A percentile compares a stretch with the other conserved stretches of the same genome.
Evolutionary conservation across 1,140 invertebrate genomes (phyloP).

Genomic region (Drosophila kikkawai): DNA sequence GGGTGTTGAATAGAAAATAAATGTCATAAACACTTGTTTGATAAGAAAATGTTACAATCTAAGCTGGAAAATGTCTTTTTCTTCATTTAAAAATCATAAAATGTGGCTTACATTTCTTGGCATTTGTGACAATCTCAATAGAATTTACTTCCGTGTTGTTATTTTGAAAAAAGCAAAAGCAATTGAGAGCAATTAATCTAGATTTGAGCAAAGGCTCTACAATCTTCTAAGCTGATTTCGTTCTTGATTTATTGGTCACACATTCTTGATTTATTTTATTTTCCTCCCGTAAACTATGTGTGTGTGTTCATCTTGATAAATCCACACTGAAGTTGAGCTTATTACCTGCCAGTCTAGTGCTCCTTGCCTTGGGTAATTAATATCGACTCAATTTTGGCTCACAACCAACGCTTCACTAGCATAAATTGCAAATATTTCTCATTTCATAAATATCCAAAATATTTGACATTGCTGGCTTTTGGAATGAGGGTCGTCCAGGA

Average conservation of each 20-base stretch:
- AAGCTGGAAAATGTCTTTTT: background rate
- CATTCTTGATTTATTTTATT: slow-evolving; percentile 17
- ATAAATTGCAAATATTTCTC: slow-evolving; percentile 58
- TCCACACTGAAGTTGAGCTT: background rate
- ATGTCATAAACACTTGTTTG: background rate
- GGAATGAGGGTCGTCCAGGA: background rate
- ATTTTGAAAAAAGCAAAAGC: background rate
- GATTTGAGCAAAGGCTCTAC: slow-evolving; percentile 1
- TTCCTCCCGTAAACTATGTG: background rate
- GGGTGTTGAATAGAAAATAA: background rate
- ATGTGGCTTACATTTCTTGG: background rate
- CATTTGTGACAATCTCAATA: background rate
- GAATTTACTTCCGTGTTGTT: background rate
- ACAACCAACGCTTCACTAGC: background rate
- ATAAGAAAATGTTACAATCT: background rate
- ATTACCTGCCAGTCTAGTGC: slow-evolving; percentile 7
- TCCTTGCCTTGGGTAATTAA: slow-evolving; percentile 55
- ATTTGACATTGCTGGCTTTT: slow-evolving; percentile 35
- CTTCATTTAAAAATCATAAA: background rate
- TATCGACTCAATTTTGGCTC: slow-evolving; percentile 8
- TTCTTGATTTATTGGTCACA: slow-evolving; percentile 12
- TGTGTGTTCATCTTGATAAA: slow-evolving; percentile 10
- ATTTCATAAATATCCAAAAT: slow-evolving; percentile 65
- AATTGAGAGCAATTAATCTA: slow-evolving; percentile 16
- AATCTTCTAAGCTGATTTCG: slow-evolving; percentile 12